Evolutionary conservation across 2,113 vertebrate species (phyloP).

Genomic region (Osmerus eperlanus): DNA sequence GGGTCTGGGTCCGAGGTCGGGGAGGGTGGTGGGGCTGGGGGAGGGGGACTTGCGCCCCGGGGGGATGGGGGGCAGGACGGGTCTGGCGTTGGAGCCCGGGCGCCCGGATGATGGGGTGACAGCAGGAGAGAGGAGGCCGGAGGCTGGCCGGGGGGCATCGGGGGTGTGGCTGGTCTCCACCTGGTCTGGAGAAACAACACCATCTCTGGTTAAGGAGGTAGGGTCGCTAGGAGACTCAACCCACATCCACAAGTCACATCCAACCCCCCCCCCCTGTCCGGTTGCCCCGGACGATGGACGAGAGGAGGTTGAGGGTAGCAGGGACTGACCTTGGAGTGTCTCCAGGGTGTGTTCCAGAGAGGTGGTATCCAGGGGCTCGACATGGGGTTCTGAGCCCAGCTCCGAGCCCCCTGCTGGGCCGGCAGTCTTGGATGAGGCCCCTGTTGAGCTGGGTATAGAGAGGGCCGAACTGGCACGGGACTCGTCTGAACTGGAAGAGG

Average conservation of each 20-base stretch:
- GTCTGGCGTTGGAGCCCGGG: slow-evolving; percentile 70
- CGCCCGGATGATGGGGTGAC: slow-evolving; percentile 30
- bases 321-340: slow-evolving; percentile 52
- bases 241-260: too few species aligned
- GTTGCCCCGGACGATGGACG: too few species aligned
- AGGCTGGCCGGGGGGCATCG: too few species aligned
- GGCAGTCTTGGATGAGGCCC: slow-evolving; percentile 14
- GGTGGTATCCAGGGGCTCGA: slow-evolving; percentile 40
- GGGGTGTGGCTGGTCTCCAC: too few species aligned
- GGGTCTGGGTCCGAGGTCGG: neutral
- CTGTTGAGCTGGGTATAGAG: slow-evolving; percentile 46
- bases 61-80: slow-evolving; percentile 82
- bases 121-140: too few species aligned
- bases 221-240: too few species aligned
- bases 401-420: slow-evolving; percentile 13
- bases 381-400: slow-evolving; percentile 15
- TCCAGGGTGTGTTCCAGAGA: slow-evolving; percentile 43
- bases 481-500: slow-evolving; percentile 53
- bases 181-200: too few species aligned
- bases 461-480: slow-evolving; percentile 27
- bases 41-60: slow-evolving; percentile 60
- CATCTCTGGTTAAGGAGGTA: too few species aligned
- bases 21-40: neutral
- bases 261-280: too few species aligned
- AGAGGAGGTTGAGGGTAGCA: too few species aligned